Conservation (phyloP, 2,113 vertebrate genomes). For the Dicerorhinus sumatrensis region DNA sequence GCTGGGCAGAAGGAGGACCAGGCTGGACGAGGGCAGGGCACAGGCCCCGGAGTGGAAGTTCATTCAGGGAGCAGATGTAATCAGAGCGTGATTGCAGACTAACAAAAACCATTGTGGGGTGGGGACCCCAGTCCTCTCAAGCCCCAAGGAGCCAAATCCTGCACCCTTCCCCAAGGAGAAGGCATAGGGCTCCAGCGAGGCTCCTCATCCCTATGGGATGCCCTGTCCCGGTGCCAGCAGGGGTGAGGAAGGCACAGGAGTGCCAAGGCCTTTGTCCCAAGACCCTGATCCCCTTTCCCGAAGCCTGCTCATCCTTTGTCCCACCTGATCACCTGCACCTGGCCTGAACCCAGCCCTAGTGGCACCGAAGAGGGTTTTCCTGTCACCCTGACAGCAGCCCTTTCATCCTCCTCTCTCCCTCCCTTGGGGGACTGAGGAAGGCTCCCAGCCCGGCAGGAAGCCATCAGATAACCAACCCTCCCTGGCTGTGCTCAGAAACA, state of each 20-base stretch:
- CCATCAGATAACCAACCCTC: not conserved
- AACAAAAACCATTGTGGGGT: not conserved
- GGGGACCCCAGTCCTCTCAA: fast-evolving
- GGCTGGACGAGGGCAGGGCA: no score
- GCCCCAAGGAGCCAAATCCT: not conserved
- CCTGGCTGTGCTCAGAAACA: not conserved
- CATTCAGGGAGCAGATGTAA: no score
- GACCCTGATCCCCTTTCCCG: fast-evolving
- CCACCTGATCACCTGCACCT: not conserved
- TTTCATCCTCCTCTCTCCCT: not conserved
- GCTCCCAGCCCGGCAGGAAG: not conserved
- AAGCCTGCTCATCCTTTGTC: no score
- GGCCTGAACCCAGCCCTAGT: not conserved
- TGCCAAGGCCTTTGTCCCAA: not conserved
- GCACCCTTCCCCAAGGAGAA: not conserved
- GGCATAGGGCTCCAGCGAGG: not conserved
- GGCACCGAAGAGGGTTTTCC: not conserved
- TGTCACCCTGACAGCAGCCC: not conserved
- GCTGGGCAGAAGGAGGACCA: no score
- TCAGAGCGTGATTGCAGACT: not conserved
- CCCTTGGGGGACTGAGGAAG: not conserved
- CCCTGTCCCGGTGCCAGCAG: not conserved
- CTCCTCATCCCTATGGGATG: fast-evolving
- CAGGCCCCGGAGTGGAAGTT: no score
- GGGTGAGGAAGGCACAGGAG: no score